Evolutionary conservation across 2,797 vertebrate species (phyloP), one percentile per base, ranked within the genome.

Genomic region (Chromobotia macracanthus): DNA sequence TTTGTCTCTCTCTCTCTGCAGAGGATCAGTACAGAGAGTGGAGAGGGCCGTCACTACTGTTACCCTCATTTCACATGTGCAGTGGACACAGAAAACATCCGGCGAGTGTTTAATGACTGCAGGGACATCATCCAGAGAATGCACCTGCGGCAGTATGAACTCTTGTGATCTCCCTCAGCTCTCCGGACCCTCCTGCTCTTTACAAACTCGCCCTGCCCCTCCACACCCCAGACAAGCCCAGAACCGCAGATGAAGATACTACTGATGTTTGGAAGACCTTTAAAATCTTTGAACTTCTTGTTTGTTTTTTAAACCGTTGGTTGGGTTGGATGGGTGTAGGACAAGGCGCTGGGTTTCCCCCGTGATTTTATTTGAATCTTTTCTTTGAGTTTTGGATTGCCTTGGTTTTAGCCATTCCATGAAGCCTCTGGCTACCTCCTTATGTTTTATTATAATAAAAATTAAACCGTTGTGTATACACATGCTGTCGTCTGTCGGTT

Each of bases 91-190:
- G 97, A 99, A 91, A 99, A 99, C 83, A 99, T 98, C 92, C 96
- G 97, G 87, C 93, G 97, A 83, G 97, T 99, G 85, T 99, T 99
- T 93, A 98, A 98, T 84, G 97, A 98, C 94, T 99, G 97, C 85
- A 95, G 97, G 46, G 97, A 98, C 93, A 98, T 99, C 95, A 98
- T 99, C 88, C 97, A 99, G 91, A 92, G 97, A 90, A 99, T 98
- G 97, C 97, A 99, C 87, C 96, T 99, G 89, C 95, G 97, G 88
- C 97, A 99, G 95, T 98, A 98, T 58, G 97, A 98, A 94, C 97
- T 99, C 91, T 95, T 99, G 95, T 99, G 95, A 97, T 94, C 91
- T 92, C 91, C 78, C 31, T 31, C 21, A 16, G 46, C n/a, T n/a
- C n/a, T n/a, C n/a, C n/a, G n/a, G n/a, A n/a, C 67, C 67, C 41